Conservation (phyloP, 2,888 invertebrate genomes). For the Liposcelis brunnea region DNA sequence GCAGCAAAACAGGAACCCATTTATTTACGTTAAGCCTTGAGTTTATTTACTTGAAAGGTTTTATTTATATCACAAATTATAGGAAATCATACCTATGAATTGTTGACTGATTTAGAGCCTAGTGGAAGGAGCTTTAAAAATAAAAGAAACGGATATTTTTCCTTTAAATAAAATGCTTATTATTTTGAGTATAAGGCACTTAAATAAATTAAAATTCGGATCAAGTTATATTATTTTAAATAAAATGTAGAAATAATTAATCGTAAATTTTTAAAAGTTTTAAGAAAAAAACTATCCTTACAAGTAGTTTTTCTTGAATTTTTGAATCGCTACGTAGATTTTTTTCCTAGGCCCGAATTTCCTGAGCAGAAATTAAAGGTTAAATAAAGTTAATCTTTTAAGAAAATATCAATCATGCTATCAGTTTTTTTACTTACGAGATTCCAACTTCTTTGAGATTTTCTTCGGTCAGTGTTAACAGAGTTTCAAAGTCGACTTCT, state of each 20-base stretch:
- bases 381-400: neutral
- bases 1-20: too few relatives aligned
- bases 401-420: neutral
- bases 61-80: neutral
- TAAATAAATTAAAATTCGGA: too few relatives aligned
- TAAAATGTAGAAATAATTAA: too few relatives aligned
- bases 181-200: neutral
- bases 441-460: slow-evolving; percentile 5
- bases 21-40: too few relatives aligned
- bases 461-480: neutral
- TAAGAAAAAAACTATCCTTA: neutral
- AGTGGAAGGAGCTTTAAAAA: neutral
- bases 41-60: too few relatives aligned
- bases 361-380: neutral
- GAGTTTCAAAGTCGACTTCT: slow-evolving; percentile 6
- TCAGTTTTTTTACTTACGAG: slow-evolving; percentile 1
- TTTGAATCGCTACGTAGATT: neutral
- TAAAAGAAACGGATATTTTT: neutral
- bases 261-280: too few relatives aligned
- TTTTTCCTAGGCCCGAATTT: neutral
- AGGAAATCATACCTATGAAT: neutral
- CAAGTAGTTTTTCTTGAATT: neutral
- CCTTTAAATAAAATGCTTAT: neutral
- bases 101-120: neutral
- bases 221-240: too few relatives aligned